Percentiles rank a stretch among this genome's conserved stretches.
Conservation (phyloP, 2,797 vertebrate genomes). For the Hybognathus amarus region DNA sequence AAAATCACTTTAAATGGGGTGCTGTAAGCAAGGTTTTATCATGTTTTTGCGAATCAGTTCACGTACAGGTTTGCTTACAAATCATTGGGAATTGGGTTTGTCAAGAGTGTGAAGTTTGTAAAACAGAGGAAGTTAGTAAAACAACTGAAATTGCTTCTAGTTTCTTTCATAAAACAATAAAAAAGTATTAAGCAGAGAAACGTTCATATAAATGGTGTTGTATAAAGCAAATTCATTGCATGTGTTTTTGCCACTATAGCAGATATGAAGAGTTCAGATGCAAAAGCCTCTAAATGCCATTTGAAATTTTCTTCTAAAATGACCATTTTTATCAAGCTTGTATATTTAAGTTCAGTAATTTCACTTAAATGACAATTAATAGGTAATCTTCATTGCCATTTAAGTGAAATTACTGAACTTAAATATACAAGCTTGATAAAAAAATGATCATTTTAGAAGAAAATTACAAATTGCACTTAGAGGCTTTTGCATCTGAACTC, state of each 20-base stretch:
- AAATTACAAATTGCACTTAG: too few species aligned
- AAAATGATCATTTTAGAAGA: too few species aligned
- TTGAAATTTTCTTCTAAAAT: too few species aligned
- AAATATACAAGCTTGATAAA: too few species aligned
- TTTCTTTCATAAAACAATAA: neutral
- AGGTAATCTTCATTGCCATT: too few species aligned
- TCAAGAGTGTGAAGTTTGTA: neutral
- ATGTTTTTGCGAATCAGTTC: neutral
- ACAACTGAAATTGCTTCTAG: conserved; percentile 1
- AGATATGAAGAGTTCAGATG: too few species aligned
- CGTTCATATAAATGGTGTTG: neutral
- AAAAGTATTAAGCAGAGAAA: neutral
- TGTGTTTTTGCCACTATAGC: neutral
- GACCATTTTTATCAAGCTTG: too few species aligned
- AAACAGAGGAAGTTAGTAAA: neutral
- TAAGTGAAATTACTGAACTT: too few species aligned
- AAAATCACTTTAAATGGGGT: conserved; percentile 54
- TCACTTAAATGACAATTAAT: too few species aligned
- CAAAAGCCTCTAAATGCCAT: too few species aligned
- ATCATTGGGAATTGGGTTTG: neutral
- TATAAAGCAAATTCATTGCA: neutral
- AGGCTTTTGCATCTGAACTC: too few species aligned
- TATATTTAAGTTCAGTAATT: too few species aligned
- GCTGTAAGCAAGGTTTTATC: neutral
- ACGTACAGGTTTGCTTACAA: neutral